phyloP scores from a whole-genome alignment of 2,888 invertebrate species.

The Leucophora obtusa region DNA sequence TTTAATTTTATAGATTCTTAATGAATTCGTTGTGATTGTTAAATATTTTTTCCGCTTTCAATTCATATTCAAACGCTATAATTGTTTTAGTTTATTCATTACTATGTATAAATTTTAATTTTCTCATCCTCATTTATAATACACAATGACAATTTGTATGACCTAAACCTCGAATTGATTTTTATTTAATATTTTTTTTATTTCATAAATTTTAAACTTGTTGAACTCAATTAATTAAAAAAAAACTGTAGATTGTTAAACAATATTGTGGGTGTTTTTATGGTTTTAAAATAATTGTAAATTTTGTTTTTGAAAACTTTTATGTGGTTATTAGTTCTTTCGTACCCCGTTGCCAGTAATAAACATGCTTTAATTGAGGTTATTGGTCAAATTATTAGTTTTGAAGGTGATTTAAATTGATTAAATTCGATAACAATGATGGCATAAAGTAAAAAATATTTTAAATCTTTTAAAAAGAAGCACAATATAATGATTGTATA shows the following conservation, averaged over 20 bases:
- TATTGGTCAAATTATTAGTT: conserved; percentile 62
- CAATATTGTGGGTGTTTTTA: conserved; percentile 57
- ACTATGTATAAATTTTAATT: conserved; percentile 18
- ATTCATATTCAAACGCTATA: conserved; percentile 2
- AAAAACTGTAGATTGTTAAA: conserved; percentile 64
- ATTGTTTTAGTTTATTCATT: conserved; percentile 25
- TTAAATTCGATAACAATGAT: conserved; percentile 7
- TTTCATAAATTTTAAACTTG: conserved; percentile 70
- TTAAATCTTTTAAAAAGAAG: background rate
- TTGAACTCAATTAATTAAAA: conserved; percentile 76
- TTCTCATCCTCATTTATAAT: conserved; percentile 40
- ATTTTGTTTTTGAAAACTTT: conserved; percentile 28
- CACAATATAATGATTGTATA: no score
- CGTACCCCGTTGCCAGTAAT: conserved; percentile 20
- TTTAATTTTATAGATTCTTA: conserved; percentile 28
- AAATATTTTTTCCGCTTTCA: background rate
- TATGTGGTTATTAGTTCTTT: conserved; percentile 3
- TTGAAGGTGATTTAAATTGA: conserved; percentile 57
- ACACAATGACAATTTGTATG: conserved; percentile 28
- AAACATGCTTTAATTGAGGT: conserved; percentile 61
- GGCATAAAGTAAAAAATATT: background rate
- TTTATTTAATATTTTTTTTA: conserved; percentile 67
- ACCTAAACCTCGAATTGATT: conserved; percentile 71
- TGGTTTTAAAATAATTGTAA: conserved; percentile 56
- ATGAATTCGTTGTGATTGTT: conserved; percentile 3